Conservation (phyloP, 2,888 invertebrate genomes). For the Lamellibrachia columna region DNA sequence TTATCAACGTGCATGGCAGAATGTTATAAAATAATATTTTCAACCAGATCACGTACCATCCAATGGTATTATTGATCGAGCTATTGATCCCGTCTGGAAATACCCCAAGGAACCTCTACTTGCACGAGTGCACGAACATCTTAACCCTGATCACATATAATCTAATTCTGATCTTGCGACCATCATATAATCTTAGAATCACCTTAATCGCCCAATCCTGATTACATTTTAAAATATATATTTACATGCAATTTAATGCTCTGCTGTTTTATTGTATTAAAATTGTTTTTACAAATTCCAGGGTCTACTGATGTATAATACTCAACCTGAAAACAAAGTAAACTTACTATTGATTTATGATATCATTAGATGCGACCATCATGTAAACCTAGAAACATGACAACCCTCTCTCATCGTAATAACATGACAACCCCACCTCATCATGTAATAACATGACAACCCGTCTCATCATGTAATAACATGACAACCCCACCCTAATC, state of each 20-base stretch:
- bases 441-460: not conserved
- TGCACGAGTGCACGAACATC: not conserved
- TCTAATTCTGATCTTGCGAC: not conserved
- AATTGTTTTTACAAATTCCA: no score
- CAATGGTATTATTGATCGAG: not conserved
- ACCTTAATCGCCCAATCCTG: no score
- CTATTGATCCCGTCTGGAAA: not conserved
- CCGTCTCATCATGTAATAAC: no score
- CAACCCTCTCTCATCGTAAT: not conserved
- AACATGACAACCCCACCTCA: not conserved
- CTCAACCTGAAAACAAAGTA: no score
- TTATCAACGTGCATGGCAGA: no score
- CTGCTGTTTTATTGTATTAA: no score
- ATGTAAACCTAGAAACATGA: not conserved
- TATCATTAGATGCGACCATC: no score
- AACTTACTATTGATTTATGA: no score
- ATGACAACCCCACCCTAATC: not conserved
- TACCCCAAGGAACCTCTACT: not conserved
- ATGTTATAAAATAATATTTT: no score
- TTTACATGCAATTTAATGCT: no score
- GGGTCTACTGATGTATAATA: no score
- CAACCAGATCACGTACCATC: not conserved
- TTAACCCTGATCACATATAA: not conserved
- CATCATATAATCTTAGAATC: not conserved
- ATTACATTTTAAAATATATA: no score